phyloP scores from a whole-genome alignment of 2,113 vertebrate genomes.

The Phyllostomus hastatus region DNA sequence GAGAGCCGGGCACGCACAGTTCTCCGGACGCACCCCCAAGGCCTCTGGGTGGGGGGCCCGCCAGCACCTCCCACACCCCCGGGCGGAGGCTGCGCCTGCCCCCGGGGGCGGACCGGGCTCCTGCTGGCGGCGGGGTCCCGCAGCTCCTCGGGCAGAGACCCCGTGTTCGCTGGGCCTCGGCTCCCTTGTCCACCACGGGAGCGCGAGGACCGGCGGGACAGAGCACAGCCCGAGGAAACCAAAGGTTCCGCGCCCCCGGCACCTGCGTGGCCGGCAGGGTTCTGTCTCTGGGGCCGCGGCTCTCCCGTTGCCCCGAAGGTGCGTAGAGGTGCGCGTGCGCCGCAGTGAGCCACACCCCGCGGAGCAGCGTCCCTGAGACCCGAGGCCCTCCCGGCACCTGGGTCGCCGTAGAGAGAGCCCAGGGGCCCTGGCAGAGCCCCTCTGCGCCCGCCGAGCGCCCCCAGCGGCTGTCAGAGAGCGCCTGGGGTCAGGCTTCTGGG shows the following conservation, averaged over 20 bases:
- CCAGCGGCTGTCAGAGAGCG: fast-evolving
- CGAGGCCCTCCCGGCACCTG: not conserved
- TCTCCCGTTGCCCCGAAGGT: not conserved
- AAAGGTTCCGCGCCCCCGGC: not conserved
- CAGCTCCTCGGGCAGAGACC: not conserved
- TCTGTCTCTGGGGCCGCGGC: not conserved
- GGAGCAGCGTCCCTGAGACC: not conserved
- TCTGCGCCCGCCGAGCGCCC: fast-evolving
- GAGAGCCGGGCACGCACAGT: not conserved
- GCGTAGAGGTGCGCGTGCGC: not conserved
- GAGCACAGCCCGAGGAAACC: not conserved
- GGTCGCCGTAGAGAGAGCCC: too few relatives aligned
- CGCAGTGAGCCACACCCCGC: too few relatives aligned
- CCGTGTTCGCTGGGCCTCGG: not conserved
- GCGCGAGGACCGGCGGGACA: not conserved
- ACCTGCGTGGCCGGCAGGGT: not conserved
- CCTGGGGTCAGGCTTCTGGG: not conserved
- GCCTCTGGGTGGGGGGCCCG: not conserved
- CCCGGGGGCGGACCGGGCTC: not conserved
- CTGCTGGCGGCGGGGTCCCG: fast-evolving
- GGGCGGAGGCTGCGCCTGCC: not conserved
- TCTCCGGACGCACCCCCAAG: not conserved
- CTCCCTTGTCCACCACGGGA: not conserved
- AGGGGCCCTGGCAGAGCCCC: not conserved
- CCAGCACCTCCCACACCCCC: not conserved